phyloP scores from a whole-genome alignment of 2,113 vertebrate species.

The Thryonomys swinderianus region DNA sequence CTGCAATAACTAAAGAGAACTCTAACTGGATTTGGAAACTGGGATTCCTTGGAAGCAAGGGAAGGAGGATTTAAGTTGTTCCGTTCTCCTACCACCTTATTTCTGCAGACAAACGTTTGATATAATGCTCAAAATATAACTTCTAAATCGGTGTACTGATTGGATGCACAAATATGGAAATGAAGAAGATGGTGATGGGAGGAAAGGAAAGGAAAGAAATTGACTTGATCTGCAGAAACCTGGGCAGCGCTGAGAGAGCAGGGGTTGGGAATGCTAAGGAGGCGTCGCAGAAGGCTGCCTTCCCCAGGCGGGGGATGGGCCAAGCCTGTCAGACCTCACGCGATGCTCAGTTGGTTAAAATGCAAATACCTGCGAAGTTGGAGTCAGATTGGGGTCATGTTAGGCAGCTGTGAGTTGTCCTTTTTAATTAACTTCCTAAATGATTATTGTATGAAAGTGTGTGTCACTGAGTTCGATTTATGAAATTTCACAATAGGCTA shows the following conservation, averaged over 20 bases:
- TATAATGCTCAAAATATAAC: slow-evolving; percentile 9
- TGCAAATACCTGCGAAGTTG: not conserved
- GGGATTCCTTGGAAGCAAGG: not conserved
- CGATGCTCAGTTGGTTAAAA: slow-evolving; percentile 17
- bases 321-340: not conserved
- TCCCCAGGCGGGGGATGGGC: not conserved
- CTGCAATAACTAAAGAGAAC: not conserved
- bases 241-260: not conserved
- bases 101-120: slow-evolving; percentile 40
- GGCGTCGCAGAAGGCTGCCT: rapidly evolving
- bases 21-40: not conserved
- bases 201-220: not conserved
- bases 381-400: not conserved
- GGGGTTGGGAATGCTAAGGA: not conserved
- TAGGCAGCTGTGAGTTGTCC: not conserved
- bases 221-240: not conserved
- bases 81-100: not conserved
- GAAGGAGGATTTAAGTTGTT: not conserved
- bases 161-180: not conserved
- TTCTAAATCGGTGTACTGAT: not conserved
- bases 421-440: slow-evolving; percentile 16
- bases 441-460: not conserved
- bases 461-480: not conserved
- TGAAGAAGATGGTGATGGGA: not conserved
- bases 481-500: not conserved